Percentiles rank a stretch among this genome's conserved stretches.
These are phyloP conservation scores for Kryptopterus vitreolus DNA, from an alignment of 2,797 vertebrate species.

Conservation along the genomic window DNA sequence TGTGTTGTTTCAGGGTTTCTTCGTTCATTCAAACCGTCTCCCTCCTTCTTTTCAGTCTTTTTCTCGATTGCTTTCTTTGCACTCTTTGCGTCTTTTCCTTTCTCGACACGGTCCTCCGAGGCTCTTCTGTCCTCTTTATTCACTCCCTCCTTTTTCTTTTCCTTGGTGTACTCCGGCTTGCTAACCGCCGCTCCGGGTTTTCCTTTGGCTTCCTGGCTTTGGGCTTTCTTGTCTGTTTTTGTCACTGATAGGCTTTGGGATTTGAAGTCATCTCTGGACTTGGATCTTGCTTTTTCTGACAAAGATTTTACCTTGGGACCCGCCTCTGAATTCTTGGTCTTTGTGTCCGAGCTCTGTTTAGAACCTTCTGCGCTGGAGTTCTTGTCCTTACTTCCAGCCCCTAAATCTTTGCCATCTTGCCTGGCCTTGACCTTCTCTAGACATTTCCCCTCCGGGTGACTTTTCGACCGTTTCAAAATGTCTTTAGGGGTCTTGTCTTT, in stretches of 20 bases:
- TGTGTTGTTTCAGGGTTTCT: constrained; percentile 55
- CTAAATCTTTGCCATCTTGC: constrained; percentile 73
- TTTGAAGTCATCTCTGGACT: constrained; percentile 79
- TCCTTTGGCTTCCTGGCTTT: constrained; percentile 73
- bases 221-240: constrained; percentile 78
- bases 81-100: constrained; percentile 63
- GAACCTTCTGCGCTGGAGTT: constrained; percentile 64
- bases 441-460: constrained; percentile 76
- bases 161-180: constrained; percentile 70
- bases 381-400: constrained; percentile 76
- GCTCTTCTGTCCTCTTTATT: constrained; percentile 74
- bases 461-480: constrained; percentile 77
- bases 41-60: constrained; percentile 73
- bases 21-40: constrained; percentile 61
- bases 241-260: constrained; percentile 56
- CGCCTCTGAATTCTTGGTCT: constrained; percentile 68
- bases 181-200: constrained; percentile 64
- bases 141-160: constrained; percentile 79
- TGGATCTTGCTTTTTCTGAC: constrained; percentile 79
- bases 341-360: constrained; percentile 54
- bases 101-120: constrained; percentile 71
- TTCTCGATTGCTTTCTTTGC: constrained; percentile 69
- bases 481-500: constrained; percentile 82
- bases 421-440: constrained; percentile 79
- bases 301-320: constrained; percentile 73